These are phyloP conservation scores for Vireo altiloquus DNA, from an alignment of 2,113 vertebrate species.

Conservation along the genomic window DNA sequence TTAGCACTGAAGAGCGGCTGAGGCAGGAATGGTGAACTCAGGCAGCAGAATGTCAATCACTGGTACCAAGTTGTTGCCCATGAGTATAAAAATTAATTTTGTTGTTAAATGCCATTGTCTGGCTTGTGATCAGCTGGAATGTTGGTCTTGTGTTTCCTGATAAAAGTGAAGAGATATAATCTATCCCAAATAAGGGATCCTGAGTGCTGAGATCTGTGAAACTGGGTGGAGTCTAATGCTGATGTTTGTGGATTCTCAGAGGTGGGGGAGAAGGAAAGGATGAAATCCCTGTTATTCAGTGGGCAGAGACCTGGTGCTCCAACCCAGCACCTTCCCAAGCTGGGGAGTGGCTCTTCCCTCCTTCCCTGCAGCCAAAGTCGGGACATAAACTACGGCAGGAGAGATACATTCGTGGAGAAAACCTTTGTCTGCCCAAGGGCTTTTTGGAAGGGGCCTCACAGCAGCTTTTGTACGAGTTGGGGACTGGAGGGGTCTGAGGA, in stretches of 20 bases:
- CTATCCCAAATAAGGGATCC: not conserved
- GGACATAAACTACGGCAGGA: not conserved
- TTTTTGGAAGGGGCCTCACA: not conserved
- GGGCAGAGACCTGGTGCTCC: not conserved
- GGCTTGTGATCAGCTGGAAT: not conserved
- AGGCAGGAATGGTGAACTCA: not conserved
- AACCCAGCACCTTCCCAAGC: not conserved
- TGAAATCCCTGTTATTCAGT: not conserved
- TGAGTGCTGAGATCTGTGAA: not conserved
- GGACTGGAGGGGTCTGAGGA: not conserved
- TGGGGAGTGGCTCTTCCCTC: not conserved
- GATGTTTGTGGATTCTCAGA: not conserved
- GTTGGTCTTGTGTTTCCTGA: not conserved
- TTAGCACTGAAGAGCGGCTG: fast-evolving
- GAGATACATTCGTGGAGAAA: not conserved
- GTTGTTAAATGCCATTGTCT: not conserved
- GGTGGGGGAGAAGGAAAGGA: not conserved
- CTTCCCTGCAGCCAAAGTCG: not conserved
- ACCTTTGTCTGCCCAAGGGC: not conserved
- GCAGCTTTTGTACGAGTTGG: not conserved
- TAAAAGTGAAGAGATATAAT: not conserved
- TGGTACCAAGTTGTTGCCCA: not conserved
- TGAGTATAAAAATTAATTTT: not conserved
- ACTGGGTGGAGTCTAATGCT: not conserved
- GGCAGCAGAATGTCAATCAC: not conserved